These are phyloP conservation scores for Pipistrellus kuhlii DNA, from an alignment of 2,797 vertebrate genomes.

Conservation along the genomic window DNA sequence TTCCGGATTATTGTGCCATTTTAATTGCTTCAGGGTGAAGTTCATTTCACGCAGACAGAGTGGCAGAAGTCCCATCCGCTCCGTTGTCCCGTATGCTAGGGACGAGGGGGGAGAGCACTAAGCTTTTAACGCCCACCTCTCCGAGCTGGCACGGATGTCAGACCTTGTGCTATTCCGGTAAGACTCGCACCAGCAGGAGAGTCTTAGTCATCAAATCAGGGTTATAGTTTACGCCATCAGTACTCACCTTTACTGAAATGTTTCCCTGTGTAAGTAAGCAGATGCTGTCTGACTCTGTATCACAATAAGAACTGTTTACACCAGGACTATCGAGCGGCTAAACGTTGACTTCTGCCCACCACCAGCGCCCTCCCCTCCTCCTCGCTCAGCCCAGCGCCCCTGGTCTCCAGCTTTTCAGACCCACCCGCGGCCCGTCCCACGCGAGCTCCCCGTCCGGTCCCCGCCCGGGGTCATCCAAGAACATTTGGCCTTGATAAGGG, in stretches of 20 bases:
- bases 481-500: not conserved
- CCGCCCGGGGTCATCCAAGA: not conserved
- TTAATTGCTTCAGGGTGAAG: conserved; percentile 75
- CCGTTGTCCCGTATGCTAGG: conserved; percentile 8
- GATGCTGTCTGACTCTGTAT: not conserved
- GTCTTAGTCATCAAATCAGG: not conserved
- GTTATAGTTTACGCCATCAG: not conserved
- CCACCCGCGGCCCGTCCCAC: not conserved
- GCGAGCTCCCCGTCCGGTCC: not conserved
- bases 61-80: not conserved
- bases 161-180: not conserved
- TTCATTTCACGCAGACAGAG: conserved; percentile 22
- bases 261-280: conserved; percentile 27
- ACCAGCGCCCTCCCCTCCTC: not conserved
- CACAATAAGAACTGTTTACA: not conserved
- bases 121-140: conserved; percentile 48
- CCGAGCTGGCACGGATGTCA: not conserved
- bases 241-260: conserved; percentile 3
- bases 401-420: not conserved
- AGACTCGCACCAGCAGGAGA: not conserved
- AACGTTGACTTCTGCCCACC: not conserved
- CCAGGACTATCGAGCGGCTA: not conserved
- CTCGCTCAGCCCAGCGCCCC: not conserved
- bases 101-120: not conserved
- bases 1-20: conserved; percentile 65